Evolutionary conservation across 2,888 invertebrate genomes (phyloP), one percentile per base, ranked within the genome.

Genomic region (Leptura quadrifasciata): DNA sequence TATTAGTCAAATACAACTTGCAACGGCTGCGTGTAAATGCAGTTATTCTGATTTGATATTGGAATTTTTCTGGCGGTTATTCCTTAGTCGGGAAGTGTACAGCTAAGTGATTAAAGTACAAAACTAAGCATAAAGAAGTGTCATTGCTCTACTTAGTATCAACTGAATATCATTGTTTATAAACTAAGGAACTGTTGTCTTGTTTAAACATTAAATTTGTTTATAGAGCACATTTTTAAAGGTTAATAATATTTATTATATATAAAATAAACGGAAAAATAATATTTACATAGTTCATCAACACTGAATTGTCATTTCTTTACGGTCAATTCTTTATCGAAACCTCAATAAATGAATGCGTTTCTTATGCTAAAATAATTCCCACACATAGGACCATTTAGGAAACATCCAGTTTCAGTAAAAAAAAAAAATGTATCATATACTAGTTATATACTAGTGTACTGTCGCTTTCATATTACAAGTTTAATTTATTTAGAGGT

Each of bases 71-170:
- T 4, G 35, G 35, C 10, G 35, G 10, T 39, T 8, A 39, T 39
- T 39, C 35, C 35, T 39, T 39, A 27, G 0, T 67, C 21, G 24
- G 52, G 27, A 55, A 67, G n/a, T 47, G 67, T 31, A 55, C 15
- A 54, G 27, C 20, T 6, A 17, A 27, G 5, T 39, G 10, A 55
- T 27, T 27, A 54, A 31, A 55, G 1, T 31, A 20, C 35, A 18
- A 68, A 17, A 57, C n/a, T 57, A 39, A 57, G 35, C 52, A 57
- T 35, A 35, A 57, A 68, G 18, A 68, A 31, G 12, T 68, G 68
- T 68, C 68, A 54, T 55, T 57, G 68, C 57, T 64, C 64, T 64
- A 64, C 64, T 64, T 64, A 64, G 17, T 35, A 35, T 67, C 67
- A 17, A 55, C 17, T 67, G 10, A 47, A 47, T 64, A 47, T 15